Percentiles rank a stretch among this genome's conserved stretches.
These are phyloP conservation scores for Spilarctia lutea DNA, from an alignment of 2,888 invertebrate species.

Conservation along the genomic window DNA sequence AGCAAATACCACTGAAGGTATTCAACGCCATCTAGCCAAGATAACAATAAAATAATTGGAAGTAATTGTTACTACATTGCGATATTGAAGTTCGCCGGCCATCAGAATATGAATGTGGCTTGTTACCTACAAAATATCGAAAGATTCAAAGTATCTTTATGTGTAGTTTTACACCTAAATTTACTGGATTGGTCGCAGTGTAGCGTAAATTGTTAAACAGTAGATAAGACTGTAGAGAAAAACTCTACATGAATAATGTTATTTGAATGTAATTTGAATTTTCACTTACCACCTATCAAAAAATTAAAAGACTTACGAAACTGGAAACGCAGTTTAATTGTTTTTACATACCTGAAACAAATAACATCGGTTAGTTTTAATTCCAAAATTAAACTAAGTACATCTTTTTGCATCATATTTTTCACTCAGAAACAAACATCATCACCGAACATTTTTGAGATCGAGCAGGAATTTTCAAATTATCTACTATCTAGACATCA, in stretches of 20 bases:
- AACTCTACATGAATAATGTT: too few species aligned
- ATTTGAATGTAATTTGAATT: too few species aligned
- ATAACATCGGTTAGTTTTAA: not conserved
- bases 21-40: not conserved
- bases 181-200: constrained; percentile 15
- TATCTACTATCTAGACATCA: not conserved
- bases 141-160: not conserved
- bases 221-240: not conserved
- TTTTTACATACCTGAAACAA: constrained; percentile 22
- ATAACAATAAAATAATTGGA: not conserved
- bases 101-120: not conserved
- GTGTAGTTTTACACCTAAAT: constrained; percentile 53
- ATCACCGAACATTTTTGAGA: not conserved
- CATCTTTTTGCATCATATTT: not conserved
- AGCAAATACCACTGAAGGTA: not conserved
- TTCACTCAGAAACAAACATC: not conserved
- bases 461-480: not conserved
- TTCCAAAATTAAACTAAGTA: not conserved
- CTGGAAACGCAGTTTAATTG: not conserved
- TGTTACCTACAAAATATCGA: not conserved
- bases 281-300: not conserved
- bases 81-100: not conserved
- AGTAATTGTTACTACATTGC: not conserved
- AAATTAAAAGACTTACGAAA: not conserved
- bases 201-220: constrained; percentile 31